Base-by-base conservation (phyloP, 2,113 vertebrate genomes). In the Toxotes chatareus region DNA sequence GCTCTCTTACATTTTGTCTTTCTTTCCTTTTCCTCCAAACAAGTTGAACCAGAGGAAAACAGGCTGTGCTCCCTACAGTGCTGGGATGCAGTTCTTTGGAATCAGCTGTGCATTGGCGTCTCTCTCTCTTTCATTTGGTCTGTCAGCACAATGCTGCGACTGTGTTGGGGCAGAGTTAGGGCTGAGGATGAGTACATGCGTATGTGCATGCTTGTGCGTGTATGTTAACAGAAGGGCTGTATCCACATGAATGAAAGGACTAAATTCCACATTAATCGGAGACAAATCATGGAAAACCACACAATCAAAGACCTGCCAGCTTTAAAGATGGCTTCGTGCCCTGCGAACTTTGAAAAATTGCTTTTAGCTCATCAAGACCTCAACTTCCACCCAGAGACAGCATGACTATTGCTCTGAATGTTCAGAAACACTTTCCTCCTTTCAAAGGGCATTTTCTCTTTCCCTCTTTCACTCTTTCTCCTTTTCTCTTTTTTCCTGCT, bases 181-280 rank as follows among this genome's bases (percentile, higher is more conserved):
- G 17, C 40, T 66, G n/a, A 63, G 32, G 60, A 79, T 55, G 19
- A 56, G 73, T 49, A 56, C 27, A 9, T 76, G 62, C 9, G 56
- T 71, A 19, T 71, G 57, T 62, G 70, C n/a, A 31, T 42, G 32
- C 27, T 17, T 64, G 66, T 61, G 55, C 63, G 59, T 65, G 53
- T 56, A 34, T 69, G 56, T 59, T 68, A 53, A 51, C 19, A 51
- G 53, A 66, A 32, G 38, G 40, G 63, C 59, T 40, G 7, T 55
- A 65, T 79, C 77, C 82, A 86, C 88, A 87, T 83, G 68, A 90
- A 90, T 71, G 68, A 83, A 64, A 80, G 71, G 68, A 80, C 49
- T 69, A 89, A 89, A 91, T 83, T 92, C 80, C 85, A 89, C 78
- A 85, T 86, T 89, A 92, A 89, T 89, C 82, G 87, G 62, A 85